These are phyloP conservation scores for Gryon sp. DNA, from an alignment of 1,140 invertebrate genomes.

Conservation along the genomic window DNA sequence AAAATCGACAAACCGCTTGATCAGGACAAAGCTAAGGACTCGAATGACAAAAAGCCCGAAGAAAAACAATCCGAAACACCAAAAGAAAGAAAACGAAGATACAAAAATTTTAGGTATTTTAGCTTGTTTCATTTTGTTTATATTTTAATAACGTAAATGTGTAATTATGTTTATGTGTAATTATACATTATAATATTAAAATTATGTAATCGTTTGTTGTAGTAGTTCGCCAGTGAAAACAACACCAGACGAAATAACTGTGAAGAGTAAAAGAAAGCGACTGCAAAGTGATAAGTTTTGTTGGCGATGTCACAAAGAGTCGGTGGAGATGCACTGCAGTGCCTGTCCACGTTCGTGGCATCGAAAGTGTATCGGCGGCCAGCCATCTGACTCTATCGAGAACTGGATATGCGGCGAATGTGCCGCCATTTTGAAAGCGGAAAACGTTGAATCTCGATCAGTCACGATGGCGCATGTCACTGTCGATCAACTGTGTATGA, in stretches of 20 bases:
- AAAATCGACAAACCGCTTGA: conserved; percentile 15
- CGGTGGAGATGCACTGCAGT: conserved; percentile 84
- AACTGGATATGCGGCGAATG: conserved; percentile 95
- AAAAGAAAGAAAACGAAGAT: conserved; percentile 35
- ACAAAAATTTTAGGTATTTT: conserved; percentile 41
- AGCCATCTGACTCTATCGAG: conserved; percentile 78
- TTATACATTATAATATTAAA: neutral
- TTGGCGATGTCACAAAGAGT: conserved; percentile 91
- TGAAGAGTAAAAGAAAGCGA: conserved; percentile 35
- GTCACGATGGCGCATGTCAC: conserved; percentile 86
- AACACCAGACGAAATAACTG: conserved; percentile 8
- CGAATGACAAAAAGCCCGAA: conserved; percentile 14
- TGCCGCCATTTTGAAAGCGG: conserved; percentile 87
- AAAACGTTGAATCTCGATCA: conserved; percentile 87
- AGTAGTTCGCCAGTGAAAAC: conserved; percentile 29
- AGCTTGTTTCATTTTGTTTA: neutral
- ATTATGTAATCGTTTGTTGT: conserved; percentile 5
- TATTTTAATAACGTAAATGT: neutral
- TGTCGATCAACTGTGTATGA: conserved; percentile 85
- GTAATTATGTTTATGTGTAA: neutral
- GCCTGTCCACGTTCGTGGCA: conserved; percentile 93
- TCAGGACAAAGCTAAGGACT: conserved; percentile 19
- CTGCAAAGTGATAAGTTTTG: conserved; percentile 87
- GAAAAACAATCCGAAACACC: conserved; percentile 42
- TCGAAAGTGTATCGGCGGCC: conserved; percentile 84